phyloP scores from a whole-genome alignment of 2,113 vertebrate genomes.

The Hypomesus transpacificus region DNA sequence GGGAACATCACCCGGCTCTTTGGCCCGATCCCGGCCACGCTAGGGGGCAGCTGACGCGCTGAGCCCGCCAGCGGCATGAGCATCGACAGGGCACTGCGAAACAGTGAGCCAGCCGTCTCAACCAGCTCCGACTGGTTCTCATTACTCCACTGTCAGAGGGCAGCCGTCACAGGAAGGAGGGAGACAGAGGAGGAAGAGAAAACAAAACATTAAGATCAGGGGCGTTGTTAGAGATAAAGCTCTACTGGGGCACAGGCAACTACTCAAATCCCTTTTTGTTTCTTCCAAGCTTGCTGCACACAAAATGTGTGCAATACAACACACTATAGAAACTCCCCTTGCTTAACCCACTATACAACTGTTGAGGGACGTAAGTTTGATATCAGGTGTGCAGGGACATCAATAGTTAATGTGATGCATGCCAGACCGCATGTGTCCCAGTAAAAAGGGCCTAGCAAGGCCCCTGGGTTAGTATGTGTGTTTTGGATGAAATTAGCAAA shows the following conservation, averaged over 20 bases:
- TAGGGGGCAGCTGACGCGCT: conserved; percentile 90
- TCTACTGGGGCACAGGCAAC: too few species aligned
- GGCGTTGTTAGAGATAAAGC: neutral
- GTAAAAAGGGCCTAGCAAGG: too few species aligned
- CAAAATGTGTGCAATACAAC: too few species aligned
- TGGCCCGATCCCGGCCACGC: conserved; percentile 80
- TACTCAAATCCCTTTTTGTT: too few species aligned
- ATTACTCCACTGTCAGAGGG: conserved; percentile 86
- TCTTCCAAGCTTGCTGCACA: too few species aligned
- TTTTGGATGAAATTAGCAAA: too few species aligned
- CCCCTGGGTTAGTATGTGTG: too few species aligned
- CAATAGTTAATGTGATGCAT: neutral
- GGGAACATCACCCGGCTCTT: conserved; percentile 86
- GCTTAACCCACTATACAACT: too few species aligned
- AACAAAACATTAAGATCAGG: neutral
- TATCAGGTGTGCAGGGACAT: neutral
- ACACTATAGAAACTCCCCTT: too few species aligned
- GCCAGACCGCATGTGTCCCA: neutral
- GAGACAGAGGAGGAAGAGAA: conserved; percentile 8
- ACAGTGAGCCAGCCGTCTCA: conserved; percentile 79
- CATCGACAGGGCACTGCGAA: conserved; percentile 76
- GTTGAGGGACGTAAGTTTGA: too few species aligned
- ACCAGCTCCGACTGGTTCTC: conserved; percentile 88
- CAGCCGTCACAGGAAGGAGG: neutral
- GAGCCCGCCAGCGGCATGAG: conserved; percentile 82